These are phyloP conservation scores for Clupea harengus DNA, from an alignment of 2,113 vertebrate species.

Conservation along the genomic window DNA sequence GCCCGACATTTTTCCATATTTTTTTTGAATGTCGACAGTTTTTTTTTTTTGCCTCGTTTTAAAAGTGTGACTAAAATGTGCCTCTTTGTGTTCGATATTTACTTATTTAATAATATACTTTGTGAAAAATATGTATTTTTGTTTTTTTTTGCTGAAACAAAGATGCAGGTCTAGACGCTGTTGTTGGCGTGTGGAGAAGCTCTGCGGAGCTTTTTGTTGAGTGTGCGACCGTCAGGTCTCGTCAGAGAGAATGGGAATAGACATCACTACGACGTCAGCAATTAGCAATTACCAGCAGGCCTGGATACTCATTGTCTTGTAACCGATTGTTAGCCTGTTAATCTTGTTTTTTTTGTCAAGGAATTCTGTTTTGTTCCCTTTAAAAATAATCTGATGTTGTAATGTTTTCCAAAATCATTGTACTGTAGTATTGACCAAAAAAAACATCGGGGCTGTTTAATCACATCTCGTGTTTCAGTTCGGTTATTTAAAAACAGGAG, in stretches of 20 bases:
- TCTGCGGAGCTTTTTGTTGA: background rate
- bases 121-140: background rate
- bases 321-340: background rate
- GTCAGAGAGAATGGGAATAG: background rate
- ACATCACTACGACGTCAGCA: background rate
- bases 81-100: background rate
- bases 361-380: background rate
- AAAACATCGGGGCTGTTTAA: background rate
- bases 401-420: background rate
- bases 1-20: slow-evolving; percentile 5
- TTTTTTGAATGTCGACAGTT: background rate
- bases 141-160: background rate
- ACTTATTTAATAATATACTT: background rate
- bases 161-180: too few relatives aligned
- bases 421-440: background rate
- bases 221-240: background rate
- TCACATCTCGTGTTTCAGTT: background rate
- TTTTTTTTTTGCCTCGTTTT: background rate
- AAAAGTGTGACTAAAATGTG: background rate
- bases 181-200: background rate
- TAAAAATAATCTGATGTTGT: background rate
- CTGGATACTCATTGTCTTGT: too few relatives aligned
- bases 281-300: background rate
- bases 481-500: background rate
- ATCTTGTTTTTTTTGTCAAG: background rate